Evolutionary conservation across 2,797 vertebrate species (phyloP).

Genomic region (Limosa lapponica): DNA sequence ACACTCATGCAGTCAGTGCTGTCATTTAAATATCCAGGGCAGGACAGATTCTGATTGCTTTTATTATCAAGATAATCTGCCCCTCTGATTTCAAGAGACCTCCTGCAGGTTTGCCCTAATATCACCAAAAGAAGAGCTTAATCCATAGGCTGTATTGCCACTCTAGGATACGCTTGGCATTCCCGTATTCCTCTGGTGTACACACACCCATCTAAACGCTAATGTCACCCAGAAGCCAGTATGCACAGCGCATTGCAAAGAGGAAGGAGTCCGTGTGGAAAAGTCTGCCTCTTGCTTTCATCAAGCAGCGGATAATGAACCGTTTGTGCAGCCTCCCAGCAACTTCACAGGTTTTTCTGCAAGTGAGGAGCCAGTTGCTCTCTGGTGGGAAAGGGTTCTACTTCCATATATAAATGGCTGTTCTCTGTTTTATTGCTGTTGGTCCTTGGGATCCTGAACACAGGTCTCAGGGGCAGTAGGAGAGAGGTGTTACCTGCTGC

Average conservation of each 20-base stretch:
- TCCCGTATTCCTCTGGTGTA: neutral
- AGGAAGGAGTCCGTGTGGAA: neutral
- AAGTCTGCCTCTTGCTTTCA: neutral
- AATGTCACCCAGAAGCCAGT: neutral
- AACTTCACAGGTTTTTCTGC: neutral
- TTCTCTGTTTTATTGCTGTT: neutral
- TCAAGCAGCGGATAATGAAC: neutral
- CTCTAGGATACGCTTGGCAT: fast-evolving
- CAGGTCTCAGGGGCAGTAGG: neutral
- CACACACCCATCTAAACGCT: neutral
- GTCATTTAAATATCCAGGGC: neutral
- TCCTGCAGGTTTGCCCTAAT: neutral
- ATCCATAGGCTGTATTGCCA: neutral
- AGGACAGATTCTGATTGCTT: neutral
- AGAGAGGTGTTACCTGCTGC: neutral
- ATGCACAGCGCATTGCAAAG: neutral
- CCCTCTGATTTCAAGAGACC: slow-evolving; percentile 34
- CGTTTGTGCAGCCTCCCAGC: neutral
- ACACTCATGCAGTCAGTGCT: neutral
- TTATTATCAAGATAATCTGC: neutral
- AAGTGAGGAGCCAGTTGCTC: neutral
- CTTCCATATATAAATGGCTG: neutral
- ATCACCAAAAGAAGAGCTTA: neutral
- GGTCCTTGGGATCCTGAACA: neutral
- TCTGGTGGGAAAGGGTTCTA: neutral